Evolutionary conservation across 2,888 invertebrate genomes (phyloP).

Genomic region (Meta bourneti): DNA sequence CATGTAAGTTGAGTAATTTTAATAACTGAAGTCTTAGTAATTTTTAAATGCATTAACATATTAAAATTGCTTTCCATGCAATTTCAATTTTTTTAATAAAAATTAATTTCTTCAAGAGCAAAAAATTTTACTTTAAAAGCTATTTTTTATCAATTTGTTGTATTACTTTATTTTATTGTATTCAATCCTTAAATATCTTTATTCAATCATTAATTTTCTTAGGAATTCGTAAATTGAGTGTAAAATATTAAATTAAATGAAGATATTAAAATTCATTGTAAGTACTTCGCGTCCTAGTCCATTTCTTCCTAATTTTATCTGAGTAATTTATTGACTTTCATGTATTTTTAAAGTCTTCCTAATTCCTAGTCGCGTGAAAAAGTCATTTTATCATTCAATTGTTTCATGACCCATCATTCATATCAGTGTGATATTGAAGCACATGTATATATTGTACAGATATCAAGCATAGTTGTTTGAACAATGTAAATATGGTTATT

Average conservation of each 20-base stretch:
- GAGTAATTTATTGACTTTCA: conserved; percentile 10
- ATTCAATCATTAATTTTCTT: background rate
- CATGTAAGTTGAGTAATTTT: background rate
- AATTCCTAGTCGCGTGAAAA: conserved; percentile 41
- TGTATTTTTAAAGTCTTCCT: conserved; percentile 41
- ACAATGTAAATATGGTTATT: conserved; percentile 58
- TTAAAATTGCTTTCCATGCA: no score
- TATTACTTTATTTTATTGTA: no score
- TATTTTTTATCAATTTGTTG: no score
- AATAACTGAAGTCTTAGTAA: no score
- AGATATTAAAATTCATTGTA: background rate
- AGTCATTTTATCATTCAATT: conserved; percentile 5
- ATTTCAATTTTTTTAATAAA: no score
- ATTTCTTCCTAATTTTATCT: background rate
- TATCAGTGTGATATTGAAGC: conserved; percentile 43
- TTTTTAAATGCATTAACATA: no score
- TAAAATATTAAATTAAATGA: background rate
- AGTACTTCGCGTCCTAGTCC: conserved; percentile 2
- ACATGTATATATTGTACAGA: conserved; percentile 59
- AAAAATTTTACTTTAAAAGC: no score
- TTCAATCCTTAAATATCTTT: background rate
- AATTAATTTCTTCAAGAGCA: no score
- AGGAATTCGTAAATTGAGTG: background rate
- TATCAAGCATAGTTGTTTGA: conserved; percentile 3
- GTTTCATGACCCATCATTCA: background rate